Conservation (phyloP, 2,888 invertebrate genomes). For the Pterobdella sp. region DNA sequence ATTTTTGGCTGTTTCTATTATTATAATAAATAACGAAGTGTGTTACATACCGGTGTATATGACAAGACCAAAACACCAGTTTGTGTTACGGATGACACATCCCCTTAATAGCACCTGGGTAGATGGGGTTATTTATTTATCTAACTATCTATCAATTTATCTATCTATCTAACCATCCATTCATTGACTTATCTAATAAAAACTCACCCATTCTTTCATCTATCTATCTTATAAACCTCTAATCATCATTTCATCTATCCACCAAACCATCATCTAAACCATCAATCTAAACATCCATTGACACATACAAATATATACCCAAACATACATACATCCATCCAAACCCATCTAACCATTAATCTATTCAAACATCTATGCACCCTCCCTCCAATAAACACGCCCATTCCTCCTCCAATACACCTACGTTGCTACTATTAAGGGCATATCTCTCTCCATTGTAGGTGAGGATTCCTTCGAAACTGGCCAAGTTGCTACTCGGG, state of each 20-base stretch:
- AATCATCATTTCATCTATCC: not conserved
- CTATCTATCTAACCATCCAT: not conserved
- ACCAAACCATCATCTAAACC: not conserved
- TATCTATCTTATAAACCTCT: not conserved
- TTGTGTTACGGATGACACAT: slow-evolving; percentile 73
- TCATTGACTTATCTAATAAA: not conserved
- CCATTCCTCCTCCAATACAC: not conserved
- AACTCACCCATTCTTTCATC: not conserved
- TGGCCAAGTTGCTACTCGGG: slow-evolving; percentile 94
- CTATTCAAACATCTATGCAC: too few relatives aligned
- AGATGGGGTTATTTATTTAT: too few relatives aligned
- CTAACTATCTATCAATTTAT: not conserved
- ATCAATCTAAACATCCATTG: too few relatives aligned
- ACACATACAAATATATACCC: too few relatives aligned
- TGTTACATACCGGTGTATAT: too few relatives aligned
- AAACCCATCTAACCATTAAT: too few relatives aligned
- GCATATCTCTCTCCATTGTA: slow-evolving; percentile 62
- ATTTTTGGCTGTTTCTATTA: too few relatives aligned
- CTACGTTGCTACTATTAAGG: slow-evolving; percentile 77
- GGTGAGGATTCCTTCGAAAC: slow-evolving; percentile 86
- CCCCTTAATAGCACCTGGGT: slow-evolving; percentile 78
- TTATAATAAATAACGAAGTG: too few relatives aligned
- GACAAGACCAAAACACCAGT: slow-evolving; percentile 60
- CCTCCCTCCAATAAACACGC: not conserved
- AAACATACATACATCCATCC: too few relatives aligned